phyloP scores from a whole-genome alignment of 2,113 vertebrate genomes.

The Baryphthengus martii region DNA sequence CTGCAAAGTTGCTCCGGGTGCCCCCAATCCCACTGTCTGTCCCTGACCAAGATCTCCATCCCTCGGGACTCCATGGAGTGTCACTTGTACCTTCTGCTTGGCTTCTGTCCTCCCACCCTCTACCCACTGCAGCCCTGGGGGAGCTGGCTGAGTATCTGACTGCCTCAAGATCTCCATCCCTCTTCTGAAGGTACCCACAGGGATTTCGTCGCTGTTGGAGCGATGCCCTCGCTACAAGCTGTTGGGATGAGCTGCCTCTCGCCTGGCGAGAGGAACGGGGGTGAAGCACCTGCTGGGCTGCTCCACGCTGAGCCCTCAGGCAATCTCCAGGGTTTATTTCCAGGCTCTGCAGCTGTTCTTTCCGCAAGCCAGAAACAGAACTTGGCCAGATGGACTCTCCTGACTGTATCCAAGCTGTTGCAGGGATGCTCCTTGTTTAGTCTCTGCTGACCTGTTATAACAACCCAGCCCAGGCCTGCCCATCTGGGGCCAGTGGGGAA shows the following conservation, averaged over 20 bases:
- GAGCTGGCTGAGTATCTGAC: not conserved
- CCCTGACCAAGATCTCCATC: not conserved
- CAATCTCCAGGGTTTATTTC: not conserved
- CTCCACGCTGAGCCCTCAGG: not conserved
- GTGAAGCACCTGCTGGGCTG: not conserved
- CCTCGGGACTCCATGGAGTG: fast-evolving
- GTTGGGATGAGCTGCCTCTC: not conserved
- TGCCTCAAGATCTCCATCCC: not conserved
- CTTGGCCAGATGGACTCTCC: not conserved
- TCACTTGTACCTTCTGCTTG: not conserved
- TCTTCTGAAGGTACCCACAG: not conserved
- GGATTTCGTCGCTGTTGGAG: not conserved
- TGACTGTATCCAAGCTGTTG: not conserved
- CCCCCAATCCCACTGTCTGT: not conserved
- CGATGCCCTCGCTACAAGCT: not conserved
- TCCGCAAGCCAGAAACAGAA: not conserved
- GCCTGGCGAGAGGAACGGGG: not conserved
- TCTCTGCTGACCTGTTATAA: not conserved
- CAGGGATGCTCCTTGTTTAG: not conserved
- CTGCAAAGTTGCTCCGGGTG: not conserved
- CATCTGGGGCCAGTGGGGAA: not conserved
- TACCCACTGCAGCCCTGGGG: not conserved
- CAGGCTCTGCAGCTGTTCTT: constrained; percentile 20
- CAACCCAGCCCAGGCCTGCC: not conserved
- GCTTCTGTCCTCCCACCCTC: not conserved